phyloP scores from a whole-genome alignment of 2,888 invertebrate species.

The Opisthograptis luteolata region DNA sequence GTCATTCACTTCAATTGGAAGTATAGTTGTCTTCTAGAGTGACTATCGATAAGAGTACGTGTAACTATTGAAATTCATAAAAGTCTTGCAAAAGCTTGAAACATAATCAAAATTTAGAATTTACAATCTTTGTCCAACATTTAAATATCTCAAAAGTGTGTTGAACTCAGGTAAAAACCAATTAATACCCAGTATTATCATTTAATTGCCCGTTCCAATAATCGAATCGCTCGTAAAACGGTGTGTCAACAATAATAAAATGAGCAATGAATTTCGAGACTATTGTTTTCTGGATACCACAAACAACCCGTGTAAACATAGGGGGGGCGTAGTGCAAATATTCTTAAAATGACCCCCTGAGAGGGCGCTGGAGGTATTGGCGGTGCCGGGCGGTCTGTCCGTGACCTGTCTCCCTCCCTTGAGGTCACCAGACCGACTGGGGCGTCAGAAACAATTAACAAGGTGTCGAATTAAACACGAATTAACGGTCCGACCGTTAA shows the following conservation, averaged over 20 bases:
- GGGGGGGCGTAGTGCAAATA: slow-evolving; percentile 77
- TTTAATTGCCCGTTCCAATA: slow-evolving; percentile 83
- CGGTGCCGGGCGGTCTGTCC: slow-evolving; percentile 64
- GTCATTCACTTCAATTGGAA: too few species aligned
- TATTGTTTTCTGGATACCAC: slow-evolving; percentile 84
- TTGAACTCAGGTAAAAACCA: slow-evolving; percentile 78
- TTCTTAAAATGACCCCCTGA: slow-evolving; percentile 81
- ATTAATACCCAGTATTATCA: slow-evolving; percentile 83
- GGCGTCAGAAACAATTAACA: slow-evolving; percentile 83
- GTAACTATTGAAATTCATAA: slow-evolving; percentile 7
- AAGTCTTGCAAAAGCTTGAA: not conserved
- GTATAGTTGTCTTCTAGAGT: too few species aligned
- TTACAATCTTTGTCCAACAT: slow-evolving; percentile 33
- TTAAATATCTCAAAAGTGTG: slow-evolving; percentile 50
- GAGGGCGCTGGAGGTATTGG: slow-evolving; percentile 59
- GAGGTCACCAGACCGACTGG: slow-evolving; percentile 81
- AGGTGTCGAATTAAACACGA: slow-evolving; percentile 85
- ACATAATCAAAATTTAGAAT: slow-evolving; percentile 4
- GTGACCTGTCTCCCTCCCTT: slow-evolving; percentile 58
- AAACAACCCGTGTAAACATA: slow-evolving; percentile 82
- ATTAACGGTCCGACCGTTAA: slow-evolving; percentile 81
- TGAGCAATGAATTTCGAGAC: slow-evolving; percentile 84
- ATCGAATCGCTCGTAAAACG: slow-evolving; percentile 82
- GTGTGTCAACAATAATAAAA: slow-evolving; percentile 84
- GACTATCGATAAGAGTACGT: too few species aligned